Percentiles rank a stretch among this genome's conserved stretches.
These are phyloP conservation scores for Drosophila athabasca DNA, from an alignment of 1,140 invertebrate species.

Conservation along the genomic window DNA sequence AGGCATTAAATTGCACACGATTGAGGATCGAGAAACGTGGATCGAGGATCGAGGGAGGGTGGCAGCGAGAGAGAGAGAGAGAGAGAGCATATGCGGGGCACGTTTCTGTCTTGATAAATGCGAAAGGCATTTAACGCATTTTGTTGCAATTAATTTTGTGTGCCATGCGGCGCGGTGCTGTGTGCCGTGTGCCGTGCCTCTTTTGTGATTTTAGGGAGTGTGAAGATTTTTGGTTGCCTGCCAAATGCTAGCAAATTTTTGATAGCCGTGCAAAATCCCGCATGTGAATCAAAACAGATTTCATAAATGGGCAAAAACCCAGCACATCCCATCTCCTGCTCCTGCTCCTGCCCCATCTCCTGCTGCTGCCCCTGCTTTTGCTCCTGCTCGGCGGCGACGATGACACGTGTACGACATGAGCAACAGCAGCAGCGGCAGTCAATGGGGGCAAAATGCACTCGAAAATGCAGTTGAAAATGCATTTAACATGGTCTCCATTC, in stretches of 20 bases:
- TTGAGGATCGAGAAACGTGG: slow-evolving; percentile 10
- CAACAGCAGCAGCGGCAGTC: too few relatives aligned
- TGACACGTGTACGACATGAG: slow-evolving; percentile 5
- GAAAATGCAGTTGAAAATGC: slow-evolving; percentile 30
- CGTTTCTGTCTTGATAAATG: slow-evolving; percentile 37
- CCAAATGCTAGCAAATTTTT: slow-evolving; percentile 26
- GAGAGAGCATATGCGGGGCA: slow-evolving; percentile 19
- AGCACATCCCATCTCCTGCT: too few relatives aligned
- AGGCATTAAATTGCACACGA: slow-evolving; percentile 61
- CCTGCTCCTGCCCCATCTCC: too few relatives aligned
- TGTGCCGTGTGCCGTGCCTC: neutral
- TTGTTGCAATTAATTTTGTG: slow-evolving; percentile 58
- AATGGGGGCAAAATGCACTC: slow-evolving; percentile 31
- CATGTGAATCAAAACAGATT: neutral
- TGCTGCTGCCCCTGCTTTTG: too few relatives aligned
- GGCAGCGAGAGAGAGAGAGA: too few relatives aligned
- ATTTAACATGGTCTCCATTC: slow-evolving; percentile 32
- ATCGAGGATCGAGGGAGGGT: slow-evolving; percentile 7
- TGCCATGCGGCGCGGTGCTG: too few relatives aligned
- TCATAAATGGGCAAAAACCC: too few relatives aligned
- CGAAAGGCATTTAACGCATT: slow-evolving; percentile 57
- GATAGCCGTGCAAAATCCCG: too few relatives aligned
- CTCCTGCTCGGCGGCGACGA: slow-evolving; percentile 6
- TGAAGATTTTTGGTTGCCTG: slow-evolving; percentile 50
- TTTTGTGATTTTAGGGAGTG: slow-evolving; percentile 15